Conservation (phyloP, 2,113 vertebrate genomes). For the Ranitomeya imitator region DNA sequence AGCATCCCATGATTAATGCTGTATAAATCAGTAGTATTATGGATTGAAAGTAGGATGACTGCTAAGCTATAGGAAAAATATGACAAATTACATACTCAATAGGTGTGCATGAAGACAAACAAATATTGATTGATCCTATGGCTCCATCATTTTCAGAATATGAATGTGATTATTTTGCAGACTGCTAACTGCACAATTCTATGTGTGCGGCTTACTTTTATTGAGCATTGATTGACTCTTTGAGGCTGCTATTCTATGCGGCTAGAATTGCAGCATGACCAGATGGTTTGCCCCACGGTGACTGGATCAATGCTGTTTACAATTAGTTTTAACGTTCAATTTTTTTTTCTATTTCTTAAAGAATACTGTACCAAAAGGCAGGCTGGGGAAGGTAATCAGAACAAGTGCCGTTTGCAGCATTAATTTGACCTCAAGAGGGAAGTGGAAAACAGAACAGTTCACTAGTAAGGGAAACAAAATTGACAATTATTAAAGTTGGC, state of each 20-base stretch:
- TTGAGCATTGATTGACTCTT: constrained; percentile 34
- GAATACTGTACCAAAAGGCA: constrained; percentile 38
- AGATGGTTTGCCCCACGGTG: constrained; percentile 53
- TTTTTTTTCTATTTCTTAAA: not conserved
- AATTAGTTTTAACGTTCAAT: constrained; percentile 56
- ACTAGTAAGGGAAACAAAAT: constrained; percentile 50
- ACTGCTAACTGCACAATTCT: constrained; percentile 18
- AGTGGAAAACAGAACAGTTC: constrained; percentile 54
- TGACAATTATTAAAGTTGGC: constrained; percentile 49
- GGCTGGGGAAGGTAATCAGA: constrained; percentile 44
- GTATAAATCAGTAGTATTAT: not conserved
- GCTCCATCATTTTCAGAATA: not conserved
- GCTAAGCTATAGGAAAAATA: constrained; percentile 20
- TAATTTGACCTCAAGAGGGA: constrained; percentile 51
- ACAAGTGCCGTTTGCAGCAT: constrained; percentile 37
- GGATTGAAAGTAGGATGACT: not conserved
- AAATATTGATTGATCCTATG: constrained; percentile 31
- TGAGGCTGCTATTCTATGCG: constrained; percentile 19
- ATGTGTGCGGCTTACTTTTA: constrained; percentile 28
- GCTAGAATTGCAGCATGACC: constrained; percentile 45
- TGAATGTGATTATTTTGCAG: constrained; percentile 26
- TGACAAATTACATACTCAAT: constrained; percentile 2
- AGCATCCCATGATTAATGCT: not conserved
- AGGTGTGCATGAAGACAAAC: not conserved
- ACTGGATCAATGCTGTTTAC: constrained; percentile 53